Conservation (phyloP, 2,888 invertebrate genomes). For the Diarsia rubi region DNA sequence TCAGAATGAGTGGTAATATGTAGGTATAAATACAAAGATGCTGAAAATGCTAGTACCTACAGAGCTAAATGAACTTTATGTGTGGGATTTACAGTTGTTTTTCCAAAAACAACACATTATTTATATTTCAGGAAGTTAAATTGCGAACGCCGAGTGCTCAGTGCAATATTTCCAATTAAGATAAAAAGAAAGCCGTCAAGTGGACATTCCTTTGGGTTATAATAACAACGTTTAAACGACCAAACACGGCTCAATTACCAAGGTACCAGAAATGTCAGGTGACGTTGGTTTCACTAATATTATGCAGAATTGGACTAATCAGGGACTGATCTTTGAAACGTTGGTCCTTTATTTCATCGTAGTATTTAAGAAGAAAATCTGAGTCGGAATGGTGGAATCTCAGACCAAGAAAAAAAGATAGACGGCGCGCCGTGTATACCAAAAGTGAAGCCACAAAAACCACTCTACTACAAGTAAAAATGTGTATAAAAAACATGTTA, state of each 20-base stretch:
- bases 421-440: too few relatives aligned
- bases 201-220: conserved; percentile 22
- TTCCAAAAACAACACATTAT: background rate
- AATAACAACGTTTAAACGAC: conserved; percentile 61
- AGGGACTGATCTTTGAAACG: background rate
- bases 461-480: too few relatives aligned
- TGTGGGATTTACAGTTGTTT: background rate
- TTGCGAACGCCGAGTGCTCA: background rate
- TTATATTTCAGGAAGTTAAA: background rate
- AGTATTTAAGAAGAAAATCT: background rate
- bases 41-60: background rate
- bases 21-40: too few relatives aligned
- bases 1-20: background rate
- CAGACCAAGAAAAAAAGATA: too few relatives aligned
- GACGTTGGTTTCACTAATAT: conserved; percentile 61
- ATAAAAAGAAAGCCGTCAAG: conserved; percentile 47
- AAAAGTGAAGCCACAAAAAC: too few relatives aligned
- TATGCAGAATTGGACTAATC: conserved; percentile 1
- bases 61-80: background rate
- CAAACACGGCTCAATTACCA: conserved; percentile 70
- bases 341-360: background rate
- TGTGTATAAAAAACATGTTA: too few relatives aligned
- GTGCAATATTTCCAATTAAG: conserved; percentile 50
- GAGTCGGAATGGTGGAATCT: too few relatives aligned
- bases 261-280: conserved; percentile 67